Evolutionary conservation across 2,797 vertebrate genomes (phyloP), one percentile per base, ranked within the genome.

Genomic region (Enoplosus armatus): DNA sequence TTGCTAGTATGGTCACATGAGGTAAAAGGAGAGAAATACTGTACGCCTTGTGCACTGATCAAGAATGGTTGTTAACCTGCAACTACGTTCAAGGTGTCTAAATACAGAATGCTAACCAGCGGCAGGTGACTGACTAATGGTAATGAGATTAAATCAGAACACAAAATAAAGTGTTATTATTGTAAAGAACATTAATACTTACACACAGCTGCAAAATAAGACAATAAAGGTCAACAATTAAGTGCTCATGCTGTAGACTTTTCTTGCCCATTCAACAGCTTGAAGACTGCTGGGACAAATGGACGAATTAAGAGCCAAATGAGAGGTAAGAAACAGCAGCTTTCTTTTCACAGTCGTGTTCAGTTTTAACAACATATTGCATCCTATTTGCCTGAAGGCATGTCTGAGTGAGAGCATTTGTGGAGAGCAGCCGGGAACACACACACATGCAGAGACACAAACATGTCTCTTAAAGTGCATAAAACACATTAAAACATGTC

Each of bases 361-460:
- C 45, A 72, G 24, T 43, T 77, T 78, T 62, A 71, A 75, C 61
- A 66, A 53, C 58, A 56, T 26, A 55, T 69, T 77, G 71, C 29
- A 54, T 74, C 35, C 37, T 12, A 62, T 84, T 73, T 75, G 65
- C 81, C 67, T 56, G 29, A 35, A 75, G 83, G 47, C 63, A 59
- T 35, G 48, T 75, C 58, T 69, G 48, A 54, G 63, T 22, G 55
- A 72, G 26, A 75, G 8, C 59, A 43, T 65, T 14, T 41, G 39
- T 29, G 22, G 27, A 69, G 65, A 76, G 37, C 51, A 71, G 41
- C 27, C 10, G 51, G 10, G 47, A 51, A 27, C 20, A 24, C 12
- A 53, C n/a, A 33, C 48, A 45, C 26, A 43, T n/a, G n/a, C n/a
- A n/a, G n/a, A 47, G 0, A 70, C 15, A 66, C 16, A 54, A n/a